Evolutionary conservation across 2,797 vertebrate genomes (phyloP), one percentile per base, ranked within the genome.

Genomic region (Trematomus bernacchii): DNA sequence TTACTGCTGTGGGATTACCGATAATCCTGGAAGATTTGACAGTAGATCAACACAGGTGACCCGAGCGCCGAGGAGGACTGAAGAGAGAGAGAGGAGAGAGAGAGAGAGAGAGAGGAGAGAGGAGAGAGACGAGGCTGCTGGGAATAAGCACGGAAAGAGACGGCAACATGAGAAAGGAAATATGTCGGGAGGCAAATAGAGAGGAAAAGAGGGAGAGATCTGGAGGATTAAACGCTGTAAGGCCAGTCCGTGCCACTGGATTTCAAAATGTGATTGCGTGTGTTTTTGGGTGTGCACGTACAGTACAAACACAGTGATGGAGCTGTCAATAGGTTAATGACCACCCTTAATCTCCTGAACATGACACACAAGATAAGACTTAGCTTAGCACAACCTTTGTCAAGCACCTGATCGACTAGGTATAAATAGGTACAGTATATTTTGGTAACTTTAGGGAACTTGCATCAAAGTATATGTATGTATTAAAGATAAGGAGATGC

Each of bases 1-100:
- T 90, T 73, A 83, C 85, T 91, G 89, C 88, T 86, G 80, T 73
- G 84, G 90, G 93, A 94, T 94, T 95, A 94, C 90, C 13, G 87
- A 93, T 94, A 94, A 95, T 94, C 93, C 94, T 87, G 77, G 65
- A 93, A 94, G 92, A 94, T 93, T 94, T 94, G 88, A 94, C 91
- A 93, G 90, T 91, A 92, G 92, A 93, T 94, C 93, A 92, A 91
- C 92, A 94, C 89, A 94, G 91, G 92, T 92, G 91, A 92, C 91
- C 89, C 60, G 12, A 79, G 65, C 48, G 19, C 59, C 19, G 57
- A 66, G 76, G 87, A 81, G 71, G 69, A 79, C 75, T 71, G 73
- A 70, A 19, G 53, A 67, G 50, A 52, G 37, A n/a, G 2, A 30
- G 53, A 19, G 33, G 37, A n/a, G 2, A 53, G 37, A 57, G 51